These are phyloP conservation scores for Percopsis transmontana DNA, from an alignment of 2,113 vertebrate species.

Conservation along the genomic window DNA sequence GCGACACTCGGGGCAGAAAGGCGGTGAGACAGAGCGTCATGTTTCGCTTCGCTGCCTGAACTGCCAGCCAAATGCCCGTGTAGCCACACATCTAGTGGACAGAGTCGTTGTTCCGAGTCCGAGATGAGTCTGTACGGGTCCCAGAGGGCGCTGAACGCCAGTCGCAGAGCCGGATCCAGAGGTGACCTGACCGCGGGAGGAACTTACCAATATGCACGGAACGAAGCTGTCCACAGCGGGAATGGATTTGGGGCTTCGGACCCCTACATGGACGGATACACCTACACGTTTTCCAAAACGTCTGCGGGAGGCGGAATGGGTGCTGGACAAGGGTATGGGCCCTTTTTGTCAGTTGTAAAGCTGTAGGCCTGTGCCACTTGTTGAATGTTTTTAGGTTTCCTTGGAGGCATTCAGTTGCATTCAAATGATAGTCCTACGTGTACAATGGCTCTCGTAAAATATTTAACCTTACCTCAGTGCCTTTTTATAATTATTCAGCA, in stretches of 20 bases:
- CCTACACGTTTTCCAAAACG: constrained; percentile 34
- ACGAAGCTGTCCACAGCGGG: constrained; percentile 58
- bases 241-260: constrained; percentile 62
- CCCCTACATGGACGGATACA: constrained; percentile 41
- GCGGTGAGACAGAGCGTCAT: constrained; percentile 8
- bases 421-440: neutral
- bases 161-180: constrained; percentile 41
- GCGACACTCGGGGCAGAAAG: constrained; percentile 4
- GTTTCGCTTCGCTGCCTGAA: neutral
- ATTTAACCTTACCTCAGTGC: constrained; percentile 22
- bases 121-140: constrained; percentile 67
- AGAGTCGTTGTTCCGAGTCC: neutral
- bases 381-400: constrained; percentile 1
- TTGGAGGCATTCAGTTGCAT: neutral
- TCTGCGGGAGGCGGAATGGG: constrained; percentile 2
- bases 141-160: constrained; percentile 49
- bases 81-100: neutral
- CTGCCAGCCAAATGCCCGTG: neutral
- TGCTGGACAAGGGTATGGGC: constrained; percentile 35
- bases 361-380: constrained; percentile 7
- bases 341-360: neutral
- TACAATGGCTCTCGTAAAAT: constrained; percentile 25
- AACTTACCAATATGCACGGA: constrained; percentile 45
- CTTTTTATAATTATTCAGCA: too few relatives aligned
- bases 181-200: constrained; percentile 43